Base-by-base conservation (phyloP, 2,113 vertebrate genomes). In the Perca schrenkii region DNA sequence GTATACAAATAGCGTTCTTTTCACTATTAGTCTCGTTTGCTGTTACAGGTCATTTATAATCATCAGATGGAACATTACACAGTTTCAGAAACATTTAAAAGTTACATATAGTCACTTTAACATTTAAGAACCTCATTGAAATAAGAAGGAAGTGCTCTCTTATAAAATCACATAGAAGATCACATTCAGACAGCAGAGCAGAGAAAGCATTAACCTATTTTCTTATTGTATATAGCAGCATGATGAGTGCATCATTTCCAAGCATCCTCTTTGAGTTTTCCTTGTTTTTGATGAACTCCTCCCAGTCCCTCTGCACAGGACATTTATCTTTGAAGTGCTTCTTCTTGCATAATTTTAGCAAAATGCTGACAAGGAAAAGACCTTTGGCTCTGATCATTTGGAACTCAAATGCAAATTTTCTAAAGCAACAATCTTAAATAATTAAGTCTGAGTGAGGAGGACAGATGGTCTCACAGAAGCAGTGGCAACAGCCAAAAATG, bases 341-440 rank as follows among this genome's bases (percentile, higher is more conserved):
- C 74, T 61, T 85, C 58, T 77, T 82, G 76, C 77, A 87, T 84
- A 62, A 84, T 83, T 72, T 80, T 25, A 25, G 43, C 36, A 84
- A 86, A 91, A 74, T 60, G 77, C 79, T 89, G 87, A 90, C 79
- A 62, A 61, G 66, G 80, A 57, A 84, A 86, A 83, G 69, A 82
- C 63, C 54, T 56, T 72, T 83, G 67, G 25, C 75, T 83, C 69
- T 50, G 16, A 84, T 86, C 50, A 77, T 79, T 82, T 84, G 58
- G 56, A 82, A 36, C 74, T 52, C 22, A 77, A 63, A 80, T 74
- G 65, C 68, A 34, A 12, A 52, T 79, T 34, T 63, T 43, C 6
- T 4, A 64, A 79, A 77, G 68, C 54, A 73, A 73, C 66, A 66
- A 68, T 22, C 50, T 53, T 43, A 71, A 82, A 81, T 54, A 11